Evolutionary conservation across 2,113 vertebrate genomes (phyloP), one percentile per base, ranked within the genome.

Genomic region (Neodon shergylaensis): DNA sequence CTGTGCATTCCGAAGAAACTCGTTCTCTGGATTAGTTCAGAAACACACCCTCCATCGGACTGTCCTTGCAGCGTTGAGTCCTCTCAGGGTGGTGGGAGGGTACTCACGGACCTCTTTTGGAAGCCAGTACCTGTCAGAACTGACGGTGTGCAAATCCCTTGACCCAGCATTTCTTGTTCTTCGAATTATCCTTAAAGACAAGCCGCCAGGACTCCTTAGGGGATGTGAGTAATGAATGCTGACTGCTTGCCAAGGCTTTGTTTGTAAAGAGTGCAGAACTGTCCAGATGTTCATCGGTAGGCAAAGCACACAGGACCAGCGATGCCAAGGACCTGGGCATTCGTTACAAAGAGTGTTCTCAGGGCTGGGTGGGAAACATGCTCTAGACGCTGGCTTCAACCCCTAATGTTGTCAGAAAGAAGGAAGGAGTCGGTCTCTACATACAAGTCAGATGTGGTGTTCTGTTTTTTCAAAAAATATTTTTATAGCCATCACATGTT

Each of bases 31-130:
- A 65, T 39, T 58, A 52, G 1, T 44, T 13, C 72, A 36, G 77
- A 70, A 47, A 2, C 11, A 44, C 47, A 61, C 9, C 1, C 9
- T 0, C 0, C 49, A 63, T n/a, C 12, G 36, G 44, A 21, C 72
- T n/a, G 9, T 61, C 76, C 17, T 36, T 2, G 26, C 7, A 0
- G 73, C 0, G 0, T 11, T 4, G 54, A 52, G 85, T 19, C 2
- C 81, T 83, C 39, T 42, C 7, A 28, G 58, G 13, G 1, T 31
- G 36, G 19, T 0, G 6, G 44, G 63, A 33, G 68, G 81, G 54
- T 47, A 12, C 26, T n/a, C 7, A 7, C 4, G 0, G 58, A 10
- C n/a, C 33, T 54, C 54, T 19, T 74, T 36, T 2, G 9, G 87
- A 74, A 86, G 44, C 58, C 66, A 88, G 28, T 54, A 26, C 19